Evolutionary conservation across 2,888 invertebrate species (phyloP).

Genomic region (Cacoxenus indagator): DNA sequence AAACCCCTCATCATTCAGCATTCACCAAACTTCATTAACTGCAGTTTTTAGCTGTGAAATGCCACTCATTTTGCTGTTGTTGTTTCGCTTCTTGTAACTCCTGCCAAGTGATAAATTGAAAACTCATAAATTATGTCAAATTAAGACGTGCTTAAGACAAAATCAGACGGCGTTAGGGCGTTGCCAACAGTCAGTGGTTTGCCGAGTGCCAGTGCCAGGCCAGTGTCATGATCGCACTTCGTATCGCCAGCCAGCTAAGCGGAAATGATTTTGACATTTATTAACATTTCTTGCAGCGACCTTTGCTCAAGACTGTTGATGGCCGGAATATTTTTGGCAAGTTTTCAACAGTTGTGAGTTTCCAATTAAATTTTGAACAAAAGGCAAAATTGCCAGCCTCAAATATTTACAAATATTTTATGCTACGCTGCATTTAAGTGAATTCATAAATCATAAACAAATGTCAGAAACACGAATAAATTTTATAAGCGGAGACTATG

Average conservation of each 20-base stretch:
- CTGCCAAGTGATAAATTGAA: slow-evolving; percentile 50
- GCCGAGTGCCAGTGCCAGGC: too few species aligned
- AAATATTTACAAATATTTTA: slow-evolving; percentile 12
- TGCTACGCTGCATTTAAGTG: slow-evolving; percentile 13
- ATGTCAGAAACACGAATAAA: slow-evolving; percentile 28
- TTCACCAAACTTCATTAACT: neutral
- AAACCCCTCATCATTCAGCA: neutral
- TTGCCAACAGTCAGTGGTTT: slow-evolving; percentile 21
- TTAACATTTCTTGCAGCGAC: slow-evolving; percentile 45
- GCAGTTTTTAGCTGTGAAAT: neutral
- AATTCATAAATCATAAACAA: slow-evolving; percentile 51
- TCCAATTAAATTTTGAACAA: slow-evolving; percentile 13
- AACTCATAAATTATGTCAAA: slow-evolving; percentile 58
- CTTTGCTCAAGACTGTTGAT: neutral
- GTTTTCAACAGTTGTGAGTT: neutral
- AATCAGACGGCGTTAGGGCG: slow-evolving; percentile 24
- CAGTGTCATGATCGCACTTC: slow-evolving; percentile 45
- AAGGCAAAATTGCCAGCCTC: neutral
- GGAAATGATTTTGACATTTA: slow-evolving; percentile 55
- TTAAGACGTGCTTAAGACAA: slow-evolving; percentile 30
- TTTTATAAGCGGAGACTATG: neutral
- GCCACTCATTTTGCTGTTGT: neutral
- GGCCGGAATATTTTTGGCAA: neutral
- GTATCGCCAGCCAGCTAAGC: slow-evolving; percentile 45
- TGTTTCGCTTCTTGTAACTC: neutral